These are phyloP conservation scores for Metallyticus violacea DNA, from an alignment of 2,888 invertebrate species.

Conservation along the genomic window DNA sequence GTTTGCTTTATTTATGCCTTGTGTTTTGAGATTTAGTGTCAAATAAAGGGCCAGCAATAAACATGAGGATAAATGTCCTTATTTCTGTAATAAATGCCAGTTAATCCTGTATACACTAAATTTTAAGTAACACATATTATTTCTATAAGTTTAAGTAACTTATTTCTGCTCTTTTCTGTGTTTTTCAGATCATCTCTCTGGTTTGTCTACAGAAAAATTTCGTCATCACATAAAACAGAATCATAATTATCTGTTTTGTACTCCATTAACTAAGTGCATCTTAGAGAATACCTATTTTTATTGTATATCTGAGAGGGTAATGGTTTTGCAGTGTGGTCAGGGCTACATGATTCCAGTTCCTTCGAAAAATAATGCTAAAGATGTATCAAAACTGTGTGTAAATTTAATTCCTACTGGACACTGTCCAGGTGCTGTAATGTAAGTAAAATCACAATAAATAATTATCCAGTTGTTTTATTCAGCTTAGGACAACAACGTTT, in stretches of 20 bases:
- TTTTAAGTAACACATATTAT: too few relatives aligned
- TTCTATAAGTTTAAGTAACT: too few relatives aligned
- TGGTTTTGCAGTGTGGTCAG: neutral
- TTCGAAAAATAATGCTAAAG: neutral
- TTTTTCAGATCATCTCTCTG: neutral
- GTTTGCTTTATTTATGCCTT: too few relatives aligned
- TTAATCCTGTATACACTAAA: too few relatives aligned
- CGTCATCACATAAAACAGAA: neutral
- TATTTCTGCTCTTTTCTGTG: too few relatives aligned
- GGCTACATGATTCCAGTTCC: neutral
- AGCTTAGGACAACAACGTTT: too few relatives aligned
- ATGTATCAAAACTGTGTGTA: neutral
- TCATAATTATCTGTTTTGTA: neutral
- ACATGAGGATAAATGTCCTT: too few relatives aligned
- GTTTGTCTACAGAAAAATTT: neutral
- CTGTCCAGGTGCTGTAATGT: constrained; percentile 11
- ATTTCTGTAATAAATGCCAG: too few relatives aligned
- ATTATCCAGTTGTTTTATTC: too few relatives aligned
- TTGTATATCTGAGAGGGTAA: neutral
- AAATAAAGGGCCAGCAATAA: too few relatives aligned
- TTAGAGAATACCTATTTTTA: neutral
- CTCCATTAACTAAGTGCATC: neutral
- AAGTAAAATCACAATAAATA: neutral
- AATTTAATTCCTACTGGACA: constrained; percentile 1
- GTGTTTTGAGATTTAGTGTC: too few relatives aligned